phyloP scores from a whole-genome alignment of 2,113 vertebrate species.

The Cavia porcellus region DNA sequence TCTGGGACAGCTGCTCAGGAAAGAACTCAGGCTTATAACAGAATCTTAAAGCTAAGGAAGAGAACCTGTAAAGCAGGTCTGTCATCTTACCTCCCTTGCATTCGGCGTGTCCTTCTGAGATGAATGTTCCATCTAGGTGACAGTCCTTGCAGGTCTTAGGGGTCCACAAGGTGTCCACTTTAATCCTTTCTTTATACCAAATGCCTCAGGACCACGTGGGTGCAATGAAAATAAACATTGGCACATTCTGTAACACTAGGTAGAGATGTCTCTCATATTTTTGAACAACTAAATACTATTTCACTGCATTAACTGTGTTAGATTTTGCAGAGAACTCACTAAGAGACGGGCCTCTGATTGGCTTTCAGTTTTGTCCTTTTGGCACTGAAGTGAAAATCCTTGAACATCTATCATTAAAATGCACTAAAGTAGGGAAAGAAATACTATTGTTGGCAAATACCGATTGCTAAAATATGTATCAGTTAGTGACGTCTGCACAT shows the following conservation, averaged over 20 bases:
- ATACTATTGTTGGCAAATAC: background rate
- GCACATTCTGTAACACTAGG: background rate
- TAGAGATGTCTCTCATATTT: background rate
- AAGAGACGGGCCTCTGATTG: background rate
- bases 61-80: background rate
- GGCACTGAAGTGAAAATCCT: constrained; percentile 9
- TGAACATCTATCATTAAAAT: background rate
- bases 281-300: background rate
- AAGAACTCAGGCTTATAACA: background rate
- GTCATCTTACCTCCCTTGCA: background rate
- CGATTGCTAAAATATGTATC: background rate
- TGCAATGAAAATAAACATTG: background rate
- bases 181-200: background rate
- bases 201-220: background rate
- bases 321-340: background rate
- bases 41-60: background rate
- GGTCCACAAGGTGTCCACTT: background rate
- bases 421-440: background rate
- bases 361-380: background rate
- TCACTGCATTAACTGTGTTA: background rate
- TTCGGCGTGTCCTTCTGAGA: background rate
- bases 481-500: background rate
- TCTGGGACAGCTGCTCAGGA: background rate
- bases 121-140: background rate
- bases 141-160: background rate